These are phyloP conservation scores for Bubalus kerabau DNA, from an alignment of 2,113 vertebrate genomes.

Conservation along the genomic window DNA sequence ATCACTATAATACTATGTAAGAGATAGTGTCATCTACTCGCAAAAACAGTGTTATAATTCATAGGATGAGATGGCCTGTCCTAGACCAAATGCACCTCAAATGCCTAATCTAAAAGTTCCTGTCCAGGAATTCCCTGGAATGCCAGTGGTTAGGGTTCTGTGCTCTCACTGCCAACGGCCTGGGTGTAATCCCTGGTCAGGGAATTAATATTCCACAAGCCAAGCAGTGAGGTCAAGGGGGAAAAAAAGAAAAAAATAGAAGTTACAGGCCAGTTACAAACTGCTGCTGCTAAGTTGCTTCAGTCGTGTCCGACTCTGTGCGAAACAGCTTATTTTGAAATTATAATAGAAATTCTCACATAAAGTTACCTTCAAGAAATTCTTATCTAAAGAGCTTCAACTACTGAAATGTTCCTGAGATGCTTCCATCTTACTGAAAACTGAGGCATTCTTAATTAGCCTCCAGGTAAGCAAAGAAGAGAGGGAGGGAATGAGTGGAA, in stretches of 20 bases:
- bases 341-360: neutral
- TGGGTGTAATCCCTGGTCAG: neutral
- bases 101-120: neutral
- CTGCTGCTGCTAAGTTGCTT: neutral
- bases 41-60: neutral
- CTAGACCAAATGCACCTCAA: neutral
- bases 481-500: neutral
- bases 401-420: neutral
- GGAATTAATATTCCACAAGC: neutral
- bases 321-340: neutral
- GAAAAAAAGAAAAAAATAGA: neutral
- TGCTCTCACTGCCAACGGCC: neutral
- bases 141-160: neutral
- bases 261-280: neutral
- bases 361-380: neutral
- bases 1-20: neutral
- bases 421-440: neutral
- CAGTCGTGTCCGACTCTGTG: too few relatives aligned
- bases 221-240: neutral
- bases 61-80: neutral
- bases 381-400: neutral
- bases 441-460: neutral
- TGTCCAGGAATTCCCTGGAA: neutral
- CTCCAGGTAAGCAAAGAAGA: neutral
- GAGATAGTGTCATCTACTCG: neutral